Evolutionary conservation across 2,113 vertebrate species (phyloP), one percentile per base, ranked within the genome.

Genomic region (Raja brachyura): DNA sequence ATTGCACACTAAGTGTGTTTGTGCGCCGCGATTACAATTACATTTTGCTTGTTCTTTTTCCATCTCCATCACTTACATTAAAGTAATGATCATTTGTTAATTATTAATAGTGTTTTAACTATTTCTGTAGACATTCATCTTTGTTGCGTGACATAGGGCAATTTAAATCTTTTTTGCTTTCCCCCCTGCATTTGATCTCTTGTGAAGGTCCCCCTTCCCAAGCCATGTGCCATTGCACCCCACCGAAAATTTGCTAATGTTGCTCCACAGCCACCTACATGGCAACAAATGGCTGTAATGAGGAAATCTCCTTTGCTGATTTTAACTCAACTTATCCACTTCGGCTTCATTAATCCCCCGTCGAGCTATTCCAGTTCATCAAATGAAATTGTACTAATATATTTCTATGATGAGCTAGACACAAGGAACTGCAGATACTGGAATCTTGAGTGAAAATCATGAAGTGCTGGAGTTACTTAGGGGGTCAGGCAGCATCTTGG

Each of bases 21-120:
- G 83, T 88, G 83, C 31, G 6, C 5, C n/a, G 61, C 28, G 11
- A 88, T 63, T 88, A 88, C 59, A 88, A 92, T 92, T 73, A 74
- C 39, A 92, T 28, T 73, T 54, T 66, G 9, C 22, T 92, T 25
- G n/a, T 74, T 16, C 31, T 88, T 63, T 88, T 31, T 31, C 25
- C 11, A 48, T 18, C 9, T 73, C 70, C 39, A 70, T 28, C 31
- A 25, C 33, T 28, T 54, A 73, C 48, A 28, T 54, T 73, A 54
- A 92, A 10, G 66, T 4, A 73, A 28, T 13, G 8, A 73, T 10
- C 9, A 48, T 20, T 90, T 73, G 33, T 70, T 59, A 70, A 54
- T 39, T 48, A 73, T 92, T 54, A 63, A 88, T 20, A 54, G 4
- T 74, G 10, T 54, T 92, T 92, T 92, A 13, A 92, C 68, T 11